phyloP scores from a whole-genome alignment of 2,888 invertebrate genomes.

The Machimus rusticus region DNA sequence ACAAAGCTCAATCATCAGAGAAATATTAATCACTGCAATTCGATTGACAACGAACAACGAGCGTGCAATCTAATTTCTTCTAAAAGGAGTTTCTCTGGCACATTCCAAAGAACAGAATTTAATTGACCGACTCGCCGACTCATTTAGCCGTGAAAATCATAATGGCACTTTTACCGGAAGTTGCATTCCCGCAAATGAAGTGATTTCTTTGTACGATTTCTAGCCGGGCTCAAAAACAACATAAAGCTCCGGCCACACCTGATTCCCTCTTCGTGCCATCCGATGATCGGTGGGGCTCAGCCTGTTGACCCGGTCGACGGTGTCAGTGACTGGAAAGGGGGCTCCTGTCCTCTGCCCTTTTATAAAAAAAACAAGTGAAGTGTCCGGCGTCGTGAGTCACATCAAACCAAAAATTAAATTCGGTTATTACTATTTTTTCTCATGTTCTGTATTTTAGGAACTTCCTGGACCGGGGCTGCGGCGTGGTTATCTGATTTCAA shows the following conservation, averaged over 20 bases:
- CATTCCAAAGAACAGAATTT: neutral
- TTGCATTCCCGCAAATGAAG: neutral
- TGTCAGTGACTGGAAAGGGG: neutral
- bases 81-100: neutral
- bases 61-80: neutral
- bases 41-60: neutral
- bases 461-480: neutral
- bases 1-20: neutral
- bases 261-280: neutral
- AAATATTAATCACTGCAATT: neutral
- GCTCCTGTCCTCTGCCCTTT: neutral
- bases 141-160: neutral
- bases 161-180: neutral
- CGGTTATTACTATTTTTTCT: neutral
- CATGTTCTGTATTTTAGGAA: neutral
- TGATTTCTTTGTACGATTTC: neutral
- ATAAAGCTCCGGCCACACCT: neutral
- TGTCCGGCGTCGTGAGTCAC: neutral
- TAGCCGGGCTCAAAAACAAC: neutral
- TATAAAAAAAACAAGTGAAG: neutral
- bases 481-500: neutral
- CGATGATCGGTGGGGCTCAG: neutral
- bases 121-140: neutral
- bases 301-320: neutral
- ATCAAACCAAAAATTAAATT: neutral